These are phyloP conservation scores for Perognathus longimembris DNA, from an alignment of 2,113 vertebrate species.

Conservation along the genomic window DNA sequence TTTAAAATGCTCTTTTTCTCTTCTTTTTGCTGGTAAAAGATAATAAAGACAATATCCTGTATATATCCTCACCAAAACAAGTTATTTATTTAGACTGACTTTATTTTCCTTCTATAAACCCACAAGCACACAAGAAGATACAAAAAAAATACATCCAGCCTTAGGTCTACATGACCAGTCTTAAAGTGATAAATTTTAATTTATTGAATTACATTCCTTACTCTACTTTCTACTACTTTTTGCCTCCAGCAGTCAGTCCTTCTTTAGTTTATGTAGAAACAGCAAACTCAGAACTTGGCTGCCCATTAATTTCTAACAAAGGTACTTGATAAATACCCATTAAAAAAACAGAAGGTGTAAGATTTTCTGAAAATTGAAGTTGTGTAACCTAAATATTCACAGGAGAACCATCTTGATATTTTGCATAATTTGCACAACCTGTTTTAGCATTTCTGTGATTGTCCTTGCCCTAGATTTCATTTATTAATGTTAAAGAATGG, in stretches of 20 bases:
- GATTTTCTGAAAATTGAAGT: conserved; percentile 13
- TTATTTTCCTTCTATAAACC: not conserved
- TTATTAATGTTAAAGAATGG: conserved; percentile 54
- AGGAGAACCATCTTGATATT: not conserved
- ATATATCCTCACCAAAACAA: not conserved
- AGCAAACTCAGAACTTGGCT: not conserved
- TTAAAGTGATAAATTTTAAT: conserved; percentile 19
- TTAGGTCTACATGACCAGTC: not conserved
- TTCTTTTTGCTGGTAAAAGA: not conserved
- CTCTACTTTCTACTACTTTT: not conserved
- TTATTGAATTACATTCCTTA: not conserved
- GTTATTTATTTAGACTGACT: not conserved
- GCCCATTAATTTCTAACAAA: not conserved
- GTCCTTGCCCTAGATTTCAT: conserved; percentile 70
- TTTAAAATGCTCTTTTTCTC: not conserved
- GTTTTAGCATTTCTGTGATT: conserved; percentile 49
- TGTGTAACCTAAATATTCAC: conserved; percentile 40
- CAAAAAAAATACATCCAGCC: not conserved
- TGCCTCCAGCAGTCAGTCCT: not conserved
- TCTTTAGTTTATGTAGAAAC: not conserved
- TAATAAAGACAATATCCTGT: not conserved
- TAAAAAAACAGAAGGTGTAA: not conserved
- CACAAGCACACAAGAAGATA: rapidly evolving
- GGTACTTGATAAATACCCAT: not conserved
- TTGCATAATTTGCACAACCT: conserved; percentile 50